These are phyloP conservation scores for Podocnemis expansa DNA, from an alignment of 2,113 vertebrate species.

Conservation along the genomic window DNA sequence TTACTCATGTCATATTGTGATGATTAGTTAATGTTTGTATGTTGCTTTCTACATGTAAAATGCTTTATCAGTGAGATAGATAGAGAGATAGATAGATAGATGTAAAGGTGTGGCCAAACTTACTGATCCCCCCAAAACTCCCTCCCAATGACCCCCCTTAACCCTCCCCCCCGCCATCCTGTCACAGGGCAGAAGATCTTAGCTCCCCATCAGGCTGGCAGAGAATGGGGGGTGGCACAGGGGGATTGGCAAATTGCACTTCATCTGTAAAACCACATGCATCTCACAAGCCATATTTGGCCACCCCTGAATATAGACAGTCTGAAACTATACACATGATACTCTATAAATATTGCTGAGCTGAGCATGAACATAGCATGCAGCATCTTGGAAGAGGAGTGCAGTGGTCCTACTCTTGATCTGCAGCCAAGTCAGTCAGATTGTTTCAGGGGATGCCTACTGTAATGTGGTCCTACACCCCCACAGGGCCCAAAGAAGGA, in stretches of 20 bases:
- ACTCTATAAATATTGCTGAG: background rate
- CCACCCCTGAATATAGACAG: background rate
- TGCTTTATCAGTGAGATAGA: background rate
- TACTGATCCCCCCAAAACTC: too few species aligned
- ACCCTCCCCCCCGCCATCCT: too few species aligned
- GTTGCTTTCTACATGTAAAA: background rate
- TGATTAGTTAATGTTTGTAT: background rate
- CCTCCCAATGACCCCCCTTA: too few species aligned
- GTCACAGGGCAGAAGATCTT: too few species aligned
- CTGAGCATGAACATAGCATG: background rate
- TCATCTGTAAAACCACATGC: too few species aligned
- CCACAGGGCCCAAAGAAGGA: accelerated
- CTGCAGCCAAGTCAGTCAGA: accelerated
- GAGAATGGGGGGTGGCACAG: too few species aligned
- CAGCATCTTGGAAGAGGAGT: background rate
- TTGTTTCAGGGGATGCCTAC: background rate
- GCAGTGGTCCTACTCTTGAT: background rate
- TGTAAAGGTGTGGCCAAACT: too few species aligned
- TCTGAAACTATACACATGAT: background rate
- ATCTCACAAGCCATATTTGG: too few species aligned
- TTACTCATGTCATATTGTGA: background rate
- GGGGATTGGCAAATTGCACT: too few species aligned
- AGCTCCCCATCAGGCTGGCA: too few species aligned
- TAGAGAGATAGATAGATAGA: background rate
- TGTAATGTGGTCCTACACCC: background rate